Evolutionary conservation across 2,888 invertebrate genomes (phyloP).

Genomic region (Gastracanthus pulcherrimus): DNA sequence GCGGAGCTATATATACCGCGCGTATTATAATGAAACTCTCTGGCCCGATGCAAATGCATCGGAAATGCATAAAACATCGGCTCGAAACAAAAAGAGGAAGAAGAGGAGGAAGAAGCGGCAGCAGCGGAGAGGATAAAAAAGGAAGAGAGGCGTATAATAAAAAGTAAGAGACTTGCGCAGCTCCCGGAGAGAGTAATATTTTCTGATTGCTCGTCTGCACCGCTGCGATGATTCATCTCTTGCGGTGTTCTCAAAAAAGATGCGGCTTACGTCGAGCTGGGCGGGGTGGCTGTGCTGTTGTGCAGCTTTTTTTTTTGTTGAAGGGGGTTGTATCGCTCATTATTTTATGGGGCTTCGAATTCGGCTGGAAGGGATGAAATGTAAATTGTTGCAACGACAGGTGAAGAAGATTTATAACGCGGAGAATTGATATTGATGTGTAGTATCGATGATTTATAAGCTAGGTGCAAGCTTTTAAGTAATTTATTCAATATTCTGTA

Average conservation of each 20-base stretch:
- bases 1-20: background rate
- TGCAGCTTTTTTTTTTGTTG: background rate
- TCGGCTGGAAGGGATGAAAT: too few species aligned
- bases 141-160: background rate
- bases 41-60: slow-evolving; percentile 34
- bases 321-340: too few species aligned
- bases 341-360: too few species aligned
- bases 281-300: background rate
- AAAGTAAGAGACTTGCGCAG: background rate
- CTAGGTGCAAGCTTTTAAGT: too few species aligned
- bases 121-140: too few species aligned
- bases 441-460: too few species aligned
- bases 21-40: slow-evolving; percentile 2
- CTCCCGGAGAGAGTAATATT: background rate
- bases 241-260: background rate
- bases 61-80: slow-evolving; percentile 46
- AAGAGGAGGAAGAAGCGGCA: background rate
- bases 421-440: too few species aligned
- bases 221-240: background rate
- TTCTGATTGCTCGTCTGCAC: background rate
- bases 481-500: too few species aligned
- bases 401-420: too few species aligned
- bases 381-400: too few species aligned
- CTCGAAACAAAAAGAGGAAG: background rate
- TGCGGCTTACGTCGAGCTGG: too few species aligned